These are phyloP conservation scores for Microvelia longipes DNA, from an alignment of 1,140 invertebrate species.

Conservation along the genomic window DNA sequence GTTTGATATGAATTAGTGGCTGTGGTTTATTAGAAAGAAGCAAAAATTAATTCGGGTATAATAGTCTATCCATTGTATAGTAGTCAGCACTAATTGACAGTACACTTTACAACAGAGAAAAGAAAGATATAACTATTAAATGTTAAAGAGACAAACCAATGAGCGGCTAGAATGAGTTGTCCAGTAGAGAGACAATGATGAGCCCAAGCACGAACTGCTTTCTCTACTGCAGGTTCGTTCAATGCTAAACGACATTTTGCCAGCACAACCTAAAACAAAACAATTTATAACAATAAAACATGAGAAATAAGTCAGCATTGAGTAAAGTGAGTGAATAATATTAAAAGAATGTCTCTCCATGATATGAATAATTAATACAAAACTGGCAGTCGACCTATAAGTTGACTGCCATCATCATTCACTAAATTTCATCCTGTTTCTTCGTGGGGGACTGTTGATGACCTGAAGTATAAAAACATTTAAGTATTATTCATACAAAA, in stretches of 20 bases:
- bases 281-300: background rate
- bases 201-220: constrained; percentile 39
- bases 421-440: background rate
- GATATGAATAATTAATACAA: background rate
- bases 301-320: background rate
- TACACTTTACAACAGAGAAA: too few relatives aligned
- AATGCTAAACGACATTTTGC: constrained; percentile 38
- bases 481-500: too few relatives aligned
- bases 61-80: too few relatives aligned
- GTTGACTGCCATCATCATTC: background rate
- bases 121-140: too few relatives aligned
- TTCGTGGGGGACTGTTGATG: background rate
- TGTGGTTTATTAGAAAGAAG: too few relatives aligned
- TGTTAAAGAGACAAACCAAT: too few relatives aligned
- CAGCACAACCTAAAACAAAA: constrained; percentile 31
- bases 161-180: constrained; percentile 39
- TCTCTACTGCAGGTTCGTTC: constrained; percentile 34
- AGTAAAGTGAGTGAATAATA: background rate
- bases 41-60: too few relatives aligned
- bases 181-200: constrained; percentile 30
- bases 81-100: too few relatives aligned
- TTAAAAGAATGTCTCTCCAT: background rate
- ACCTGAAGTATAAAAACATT: too few relatives aligned
- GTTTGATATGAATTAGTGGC: too few relatives aligned
- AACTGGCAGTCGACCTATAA: background rate